A percentile compares a stretch with the other conserved stretches of the same genome.
These are phyloP conservation scores for Cataglyphis rosenhaueri DNA, from an alignment of 2,888 invertebrate species.

Conservation along the genomic window DNA sequence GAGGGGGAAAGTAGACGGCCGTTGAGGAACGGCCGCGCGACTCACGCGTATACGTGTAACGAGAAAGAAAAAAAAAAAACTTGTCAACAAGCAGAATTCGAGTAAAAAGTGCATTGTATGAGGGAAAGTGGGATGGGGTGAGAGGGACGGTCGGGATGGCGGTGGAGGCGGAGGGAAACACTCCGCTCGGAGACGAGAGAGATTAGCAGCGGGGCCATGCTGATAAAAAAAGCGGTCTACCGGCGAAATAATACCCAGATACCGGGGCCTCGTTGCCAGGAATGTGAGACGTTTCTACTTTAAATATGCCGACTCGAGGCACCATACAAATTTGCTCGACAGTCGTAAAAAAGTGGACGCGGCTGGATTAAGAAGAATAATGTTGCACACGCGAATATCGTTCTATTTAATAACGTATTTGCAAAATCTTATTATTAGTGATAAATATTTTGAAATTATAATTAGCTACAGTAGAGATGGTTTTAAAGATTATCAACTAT, in stretches of 20 bases:
- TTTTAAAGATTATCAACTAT: neutral
- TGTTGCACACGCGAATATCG: neutral
- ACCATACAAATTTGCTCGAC: slow-evolving; percentile 70
- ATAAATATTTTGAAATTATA: neutral
- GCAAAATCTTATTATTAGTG: slow-evolving; percentile 18
- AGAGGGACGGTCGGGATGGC: slow-evolving; percentile 37
- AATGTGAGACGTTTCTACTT: slow-evolving; percentile 71
- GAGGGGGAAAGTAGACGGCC: slow-evolving; percentile 57
- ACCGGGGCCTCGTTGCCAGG: slow-evolving; percentile 70
- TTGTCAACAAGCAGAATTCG: slow-evolving; percentile 75
- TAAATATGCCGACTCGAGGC: slow-evolving; percentile 51
- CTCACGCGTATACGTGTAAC: slow-evolving; percentile 64
- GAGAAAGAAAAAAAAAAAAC: slow-evolving; percentile 75
- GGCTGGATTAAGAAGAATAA: slow-evolving; percentile 2
- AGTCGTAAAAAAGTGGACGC: slow-evolving; percentile 42
- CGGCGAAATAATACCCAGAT: slow-evolving; percentile 71
- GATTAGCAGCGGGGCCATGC: slow-evolving; percentile 74
- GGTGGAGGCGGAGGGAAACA: slow-evolving; percentile 41
- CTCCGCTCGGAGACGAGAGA: slow-evolving; percentile 70
- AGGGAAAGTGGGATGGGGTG: slow-evolving; percentile 51
- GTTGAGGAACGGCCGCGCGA: slow-evolving; percentile 59
- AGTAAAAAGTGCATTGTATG: slow-evolving; percentile 76
- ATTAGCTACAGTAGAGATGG: neutral
- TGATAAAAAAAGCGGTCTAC: slow-evolving; percentile 72
- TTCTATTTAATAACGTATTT: neutral